Percentiles rank a stretch among this genome's conserved stretches.
Conservation (phyloP, 2,797 vertebrate genomes). For the Acanthurus tractus region DNA sequence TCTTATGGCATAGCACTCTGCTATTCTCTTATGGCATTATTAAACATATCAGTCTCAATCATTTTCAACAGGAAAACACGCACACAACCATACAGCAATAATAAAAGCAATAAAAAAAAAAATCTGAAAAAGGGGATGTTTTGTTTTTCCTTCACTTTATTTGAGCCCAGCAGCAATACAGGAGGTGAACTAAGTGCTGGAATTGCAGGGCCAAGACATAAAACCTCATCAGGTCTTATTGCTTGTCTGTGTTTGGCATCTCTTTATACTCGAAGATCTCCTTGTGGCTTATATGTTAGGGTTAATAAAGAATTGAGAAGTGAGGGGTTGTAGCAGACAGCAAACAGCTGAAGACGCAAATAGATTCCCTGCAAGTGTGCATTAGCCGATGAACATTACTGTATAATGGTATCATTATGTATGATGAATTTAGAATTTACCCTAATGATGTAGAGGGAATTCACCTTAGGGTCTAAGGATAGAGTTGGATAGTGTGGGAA, state of each 20-base stretch:
- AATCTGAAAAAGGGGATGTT: slow-evolving; percentile 49
- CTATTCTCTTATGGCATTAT: slow-evolving; percentile 63
- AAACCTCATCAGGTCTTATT: slow-evolving; percentile 79
- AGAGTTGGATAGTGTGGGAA: slow-evolving; percentile 39
- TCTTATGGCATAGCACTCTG: too few relatives aligned
- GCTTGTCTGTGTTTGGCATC: slow-evolving; percentile 74
- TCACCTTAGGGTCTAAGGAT: slow-evolving; percentile 48
- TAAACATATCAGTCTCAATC: slow-evolving; percentile 75
- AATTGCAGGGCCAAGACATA: slow-evolving; percentile 63
- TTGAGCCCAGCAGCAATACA: slow-evolving; percentile 74
- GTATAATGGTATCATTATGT: slow-evolving; percentile 78
- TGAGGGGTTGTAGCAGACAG: slow-evolving; percentile 58
- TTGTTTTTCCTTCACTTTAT: slow-evolving; percentile 75
- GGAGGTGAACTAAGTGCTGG: slow-evolving; percentile 55
- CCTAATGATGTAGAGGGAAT: slow-evolving; percentile 71
- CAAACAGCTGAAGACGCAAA: slow-evolving; percentile 70
- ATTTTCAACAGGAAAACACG: slow-evolving; percentile 50
- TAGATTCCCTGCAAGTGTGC: slow-evolving; percentile 71
- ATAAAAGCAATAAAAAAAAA: slow-evolving; percentile 80
- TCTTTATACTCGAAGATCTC: slow-evolving; percentile 67
- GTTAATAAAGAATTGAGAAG: slow-evolving; percentile 71
- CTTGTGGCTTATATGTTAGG: slow-evolving; percentile 59
- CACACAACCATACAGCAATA: slow-evolving; percentile 64
- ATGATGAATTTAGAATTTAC: slow-evolving; percentile 76
- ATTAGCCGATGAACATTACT: slow-evolving; percentile 80